Evolutionary conservation across 2,888 invertebrate species (phyloP).

Genomic region (Oscheius sp.): DNA sequence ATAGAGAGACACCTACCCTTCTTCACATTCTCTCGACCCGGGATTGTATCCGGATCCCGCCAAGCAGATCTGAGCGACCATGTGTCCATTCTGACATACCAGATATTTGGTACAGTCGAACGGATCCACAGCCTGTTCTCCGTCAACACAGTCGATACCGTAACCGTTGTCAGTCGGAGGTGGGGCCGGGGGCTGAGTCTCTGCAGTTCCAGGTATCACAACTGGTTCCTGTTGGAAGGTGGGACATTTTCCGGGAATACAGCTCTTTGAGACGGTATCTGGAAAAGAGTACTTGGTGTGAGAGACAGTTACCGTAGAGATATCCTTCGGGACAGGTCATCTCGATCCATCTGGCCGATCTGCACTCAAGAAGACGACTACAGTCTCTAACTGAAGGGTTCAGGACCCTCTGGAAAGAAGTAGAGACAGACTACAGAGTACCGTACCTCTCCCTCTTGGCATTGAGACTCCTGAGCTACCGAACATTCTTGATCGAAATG

Average conservation of each 20-base stretch:
- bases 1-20: not conserved
- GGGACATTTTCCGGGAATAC: conserved; percentile 21
- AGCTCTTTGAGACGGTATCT: not conserved
- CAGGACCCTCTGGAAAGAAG: conserved; percentile 6
- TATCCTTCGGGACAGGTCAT: conserved; percentile 29
- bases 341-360: conserved; percentile 24
- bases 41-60: conserved; percentile 13
- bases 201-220: not conserved
- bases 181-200: conserved; percentile 25
- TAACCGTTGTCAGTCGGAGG: conserved; percentile 25
- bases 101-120: conserved; percentile 25
- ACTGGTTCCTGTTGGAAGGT: not conserved
- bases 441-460: conserved; percentile 25
- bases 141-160: conserved; percentile 6
- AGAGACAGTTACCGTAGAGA: conserved; percentile 20
- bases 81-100: conserved; percentile 17
- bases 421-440: not conserved
- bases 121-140: conserved; percentile 3
- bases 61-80: conserved; percentile 5
- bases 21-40: not conserved
- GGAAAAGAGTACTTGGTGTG: not conserved
- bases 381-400: conserved; percentile 11
- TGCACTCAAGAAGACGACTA: conserved; percentile 31
- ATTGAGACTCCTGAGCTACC: conserved; percentile 8
- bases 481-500: conserved; percentile 21